phyloP scores from a whole-genome alignment of 2,888 invertebrate species.

The Chymomyza procnemis region DNA sequence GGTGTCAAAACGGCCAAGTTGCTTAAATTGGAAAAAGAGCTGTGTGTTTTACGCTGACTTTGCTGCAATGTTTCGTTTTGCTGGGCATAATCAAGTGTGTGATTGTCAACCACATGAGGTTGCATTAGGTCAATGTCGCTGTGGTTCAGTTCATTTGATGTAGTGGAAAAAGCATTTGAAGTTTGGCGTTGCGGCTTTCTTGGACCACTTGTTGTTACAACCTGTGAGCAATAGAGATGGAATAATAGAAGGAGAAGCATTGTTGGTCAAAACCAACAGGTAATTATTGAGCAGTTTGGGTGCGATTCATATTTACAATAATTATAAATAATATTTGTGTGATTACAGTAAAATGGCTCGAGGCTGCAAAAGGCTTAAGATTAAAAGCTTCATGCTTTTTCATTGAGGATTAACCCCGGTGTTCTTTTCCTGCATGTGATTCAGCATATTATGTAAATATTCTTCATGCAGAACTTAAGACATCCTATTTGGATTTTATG shows the following conservation, averaged over 20 bases:
- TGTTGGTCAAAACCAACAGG: not conserved
- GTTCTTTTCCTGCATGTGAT: too few species aligned
- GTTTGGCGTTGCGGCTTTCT: constrained; percentile 85
- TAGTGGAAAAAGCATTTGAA: constrained; percentile 78
- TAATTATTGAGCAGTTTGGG: not conserved
- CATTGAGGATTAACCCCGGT: too few species aligned
- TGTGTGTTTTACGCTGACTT: constrained; percentile 77
- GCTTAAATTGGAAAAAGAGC: constrained; percentile 79
- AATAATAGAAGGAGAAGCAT: not conserved
- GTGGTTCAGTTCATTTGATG: constrained; percentile 73
- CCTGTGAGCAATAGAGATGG: constrained; percentile 77
- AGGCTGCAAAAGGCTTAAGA: not conserved
- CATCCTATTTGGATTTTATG: too few species aligned
- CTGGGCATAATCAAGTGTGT: constrained; percentile 72
- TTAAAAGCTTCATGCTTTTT: too few species aligned
- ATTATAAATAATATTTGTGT: not conserved
- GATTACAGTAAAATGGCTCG: too few species aligned
- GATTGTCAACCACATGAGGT: constrained; percentile 24
- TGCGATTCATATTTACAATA: not conserved
- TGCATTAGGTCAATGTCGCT: constrained; percentile 27
- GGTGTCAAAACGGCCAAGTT: constrained; percentile 78
- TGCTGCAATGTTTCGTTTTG: constrained; percentile 24
- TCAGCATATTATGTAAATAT: too few species aligned
- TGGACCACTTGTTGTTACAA: constrained; percentile 88
- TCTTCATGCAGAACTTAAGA: too few species aligned